Evolutionary conservation across 1,140 invertebrate species (phyloP), one percentile per base, ranked within the genome.

Genomic region (Hesperophylax magnus): DNA sequence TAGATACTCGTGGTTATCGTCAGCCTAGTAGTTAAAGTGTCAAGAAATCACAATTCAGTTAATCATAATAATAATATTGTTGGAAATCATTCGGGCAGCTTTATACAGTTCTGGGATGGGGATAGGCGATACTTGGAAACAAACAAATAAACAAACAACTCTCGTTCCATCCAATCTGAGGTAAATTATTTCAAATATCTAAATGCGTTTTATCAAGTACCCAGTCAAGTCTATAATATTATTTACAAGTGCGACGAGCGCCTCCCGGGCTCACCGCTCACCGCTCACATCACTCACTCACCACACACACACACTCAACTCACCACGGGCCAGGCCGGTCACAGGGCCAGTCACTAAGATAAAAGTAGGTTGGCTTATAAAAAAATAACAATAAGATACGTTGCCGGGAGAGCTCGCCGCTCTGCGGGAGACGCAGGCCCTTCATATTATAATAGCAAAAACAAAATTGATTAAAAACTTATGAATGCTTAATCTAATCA

Each of bases 161-260:
- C 34, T 39, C 77, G 22, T 18, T 17, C 77, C 34, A 34, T 34
- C 18, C 75, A 14, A 17, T 20, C 76, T 61, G 56, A 77, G 76
- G 58, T 61, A 77, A 75, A 75, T n/a, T 61, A 63, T 77, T 63
- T 77, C 27, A 78, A 78, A 67, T 78, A 69, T 67, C 77, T 78
- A 78, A 78, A 67, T 78, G 77, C 77, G 63, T 71, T 47, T 65
- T 53, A 78, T 63, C 34, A 63, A 47, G 24, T 69, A 78, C 77
- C 77, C 77, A 78, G 77, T 78, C 77, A 27, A 78, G 61, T 63
- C 61, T 78, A 78, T 67, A 20, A 52, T 47, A 78, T 58, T 78
- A 78, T 67, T 67, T 67, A 69, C 65, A 78, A 47, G 18, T 69
- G 20, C 27, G 18, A 47, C n/a, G 39, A 47, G n/a, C 6, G 52